These are phyloP conservation scores for Toxotes jaculatrix DNA, from an alignment of 2,113 vertebrate genomes.

Conservation along the genomic window DNA sequence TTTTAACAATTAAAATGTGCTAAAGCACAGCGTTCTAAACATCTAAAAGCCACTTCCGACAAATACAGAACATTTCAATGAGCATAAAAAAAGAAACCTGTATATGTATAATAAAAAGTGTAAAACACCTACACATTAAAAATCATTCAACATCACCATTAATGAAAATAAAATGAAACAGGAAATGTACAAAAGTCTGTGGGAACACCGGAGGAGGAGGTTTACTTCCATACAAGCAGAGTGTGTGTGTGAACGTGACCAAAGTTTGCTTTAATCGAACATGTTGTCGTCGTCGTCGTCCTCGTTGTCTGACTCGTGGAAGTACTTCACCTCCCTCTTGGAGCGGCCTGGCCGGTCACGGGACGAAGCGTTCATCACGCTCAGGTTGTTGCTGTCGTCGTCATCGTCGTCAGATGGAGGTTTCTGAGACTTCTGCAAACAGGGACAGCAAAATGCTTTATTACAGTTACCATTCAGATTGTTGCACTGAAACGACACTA, in stretches of 20 bases:
- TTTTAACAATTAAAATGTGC: constrained; percentile 97
- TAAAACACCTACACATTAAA: constrained; percentile 99
- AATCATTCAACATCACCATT: constrained; percentile 96
- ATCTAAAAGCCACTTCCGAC: constrained; percentile 96
- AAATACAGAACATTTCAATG: constrained; percentile 95
- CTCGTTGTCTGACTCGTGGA: constrained; percentile 91
- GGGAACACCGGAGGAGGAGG: constrained; percentile 84
- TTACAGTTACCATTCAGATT: not conserved
- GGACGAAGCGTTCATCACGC: constrained; percentile 71
- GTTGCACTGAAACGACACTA: not conserved
- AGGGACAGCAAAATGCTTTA: not conserved
- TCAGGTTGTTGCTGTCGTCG: constrained; percentile 86
- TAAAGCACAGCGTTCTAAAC: constrained; percentile 92
- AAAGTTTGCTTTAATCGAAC: constrained; percentile 89
- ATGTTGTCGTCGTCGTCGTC: constrained; percentile 93
- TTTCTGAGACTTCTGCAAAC: constrained; percentile 90
- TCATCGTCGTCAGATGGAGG: constrained; percentile 85
- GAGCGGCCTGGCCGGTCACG: constrained; percentile 90
- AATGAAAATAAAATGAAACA: constrained; percentile 92
- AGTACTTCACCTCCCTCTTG: constrained; percentile 97
- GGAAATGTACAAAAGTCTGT: constrained; percentile 99
- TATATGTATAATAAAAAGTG: constrained; percentile 97
- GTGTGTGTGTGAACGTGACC: constrained; percentile 77
- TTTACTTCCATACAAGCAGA: constrained; percentile 85
- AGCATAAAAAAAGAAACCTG: constrained; percentile 95